Conservation (phyloP, 2,797 vertebrate species). For the Artibeus jamaicensis region DNA sequence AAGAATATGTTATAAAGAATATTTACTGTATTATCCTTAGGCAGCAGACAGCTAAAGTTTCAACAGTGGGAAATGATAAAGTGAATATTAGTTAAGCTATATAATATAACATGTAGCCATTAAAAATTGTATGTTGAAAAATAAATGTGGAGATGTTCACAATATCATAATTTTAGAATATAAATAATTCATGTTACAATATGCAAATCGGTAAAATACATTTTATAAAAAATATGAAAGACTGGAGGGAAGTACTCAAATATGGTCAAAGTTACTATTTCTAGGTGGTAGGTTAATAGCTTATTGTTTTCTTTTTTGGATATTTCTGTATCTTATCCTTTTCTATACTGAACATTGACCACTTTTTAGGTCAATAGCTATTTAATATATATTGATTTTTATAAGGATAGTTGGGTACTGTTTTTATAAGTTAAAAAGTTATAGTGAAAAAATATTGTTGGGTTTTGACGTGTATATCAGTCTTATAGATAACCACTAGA, state of each 20-base stretch:
- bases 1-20: neutral
- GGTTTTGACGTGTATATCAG: neutral
- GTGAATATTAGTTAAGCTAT: neutral
- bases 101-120: neutral
- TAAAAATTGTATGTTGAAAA: slow-evolving; percentile 23
- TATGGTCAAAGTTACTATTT: neutral
- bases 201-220: neutral
- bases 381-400: neutral
- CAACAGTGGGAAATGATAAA: neutral
- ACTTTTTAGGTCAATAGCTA: neutral
- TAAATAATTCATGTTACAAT: neutral
- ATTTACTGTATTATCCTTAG: neutral
- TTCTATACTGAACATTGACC: neutral
- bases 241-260: neutral
- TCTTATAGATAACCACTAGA: neutral
- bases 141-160: neutral
- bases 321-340: neutral
- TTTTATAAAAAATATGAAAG: neutral
- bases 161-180: neutral
- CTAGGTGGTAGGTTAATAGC: neutral
- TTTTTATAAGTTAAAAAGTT: neutral
- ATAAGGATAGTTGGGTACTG: neutral
- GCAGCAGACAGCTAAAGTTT: neutral
- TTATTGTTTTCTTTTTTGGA: neutral
- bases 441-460: neutral